Base-by-base conservation (phyloP, 2,113 vertebrate species). In the Perccottus glenii region DNA sequence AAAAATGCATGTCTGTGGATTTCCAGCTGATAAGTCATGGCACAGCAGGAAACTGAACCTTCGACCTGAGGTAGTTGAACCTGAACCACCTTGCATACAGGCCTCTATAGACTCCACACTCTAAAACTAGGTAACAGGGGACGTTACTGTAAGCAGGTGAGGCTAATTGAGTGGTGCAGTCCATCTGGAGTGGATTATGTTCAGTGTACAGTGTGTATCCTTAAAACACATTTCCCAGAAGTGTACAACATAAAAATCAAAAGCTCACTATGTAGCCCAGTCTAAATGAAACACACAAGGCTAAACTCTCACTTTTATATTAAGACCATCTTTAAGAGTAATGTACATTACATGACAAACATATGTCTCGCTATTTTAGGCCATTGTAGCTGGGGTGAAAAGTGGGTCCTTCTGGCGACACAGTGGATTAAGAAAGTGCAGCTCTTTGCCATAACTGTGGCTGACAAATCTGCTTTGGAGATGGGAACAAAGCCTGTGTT, bases 161-260 rank as follows among this genome's bases (percentile, higher is more conserved):
- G 67, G 65, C 53, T 77, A 82, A 81, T 67, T 71, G 73, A 81
- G 77, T 75, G 75, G 59, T 69, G 60, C 77, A 11, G 81, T 51
- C 56, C 83, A 85, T 85, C 78, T 86, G 80, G 81, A 80, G 78
- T 49, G 5, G 55, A 61, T 89, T 81, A 75, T 32, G 63, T 42
- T 5, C 71, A 84, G 65, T 6, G 7, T 16, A 57, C 32, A 5
- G 7, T n/a, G 53, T 40, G 16, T 8, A 76, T 77, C 82, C 40
- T 44, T 82, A 56, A 60, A 60, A 62, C 10, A 11, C 19, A 50
- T 55, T 76, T 84, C 67, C 78, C 57, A 55, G 65, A 69, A 60
- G 59, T n/a, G 71, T 56, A 16, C 52, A 19, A 38, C 10, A 11
- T 3, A 42, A 60, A 38, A 63, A 47, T 60, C n/a, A 35, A 60